Evolutionary conservation across 2,888 invertebrate species (phyloP), one percentile per base, ranked within the genome.

Genomic region (Prosopocoilus inquinatus): DNA sequence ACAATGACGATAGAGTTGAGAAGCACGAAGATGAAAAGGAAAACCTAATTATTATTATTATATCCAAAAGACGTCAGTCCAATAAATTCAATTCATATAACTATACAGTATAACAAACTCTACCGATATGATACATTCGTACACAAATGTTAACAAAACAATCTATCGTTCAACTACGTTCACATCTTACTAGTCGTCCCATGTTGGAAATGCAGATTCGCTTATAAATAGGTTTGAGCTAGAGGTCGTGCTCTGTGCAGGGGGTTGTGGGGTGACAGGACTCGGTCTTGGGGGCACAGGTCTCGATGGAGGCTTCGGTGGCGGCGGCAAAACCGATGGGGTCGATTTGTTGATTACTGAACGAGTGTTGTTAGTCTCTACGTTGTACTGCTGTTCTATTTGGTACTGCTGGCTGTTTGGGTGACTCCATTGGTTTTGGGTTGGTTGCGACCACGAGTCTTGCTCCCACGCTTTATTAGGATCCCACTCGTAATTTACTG

Each of bases 201-300:
- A 86, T 62, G 80, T 74, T 15, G 86, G 86, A 71, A 86, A 86
- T 67, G 79, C 80, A 47, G 82, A 79, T 69, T 84, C 82, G 54
- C 79, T 78, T 53, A 85, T 77, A 69, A 86, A 86, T 62, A 85
- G 78, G 61, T 75, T 74, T 47, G 66, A 61, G 41, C 61, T 55
- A 36, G 62, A 57, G 58, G 76, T 28, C 62, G 74, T 75, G 50
- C 58, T 64, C 61, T 58, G 63, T 50, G 53, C 56, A 44, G 58
- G 62, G 38, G 47, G 57, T 65, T 68, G 58, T 69, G 69, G 64
- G 68, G 68, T 70, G 38, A 72, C 66, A 57, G 63, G 67, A 52
- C 64, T 62, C 50, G 65, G 62, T 36, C 61, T 65, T 53, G 64
- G 65, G 34, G 63, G 60, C 38, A 63, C 53, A 11, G 54, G 55